Percentiles rank a stretch among this genome's conserved stretches.
Evolutionary conservation across 2,113 vertebrate species (phyloP).

Genomic region (Phaethon lepturus): DNA sequence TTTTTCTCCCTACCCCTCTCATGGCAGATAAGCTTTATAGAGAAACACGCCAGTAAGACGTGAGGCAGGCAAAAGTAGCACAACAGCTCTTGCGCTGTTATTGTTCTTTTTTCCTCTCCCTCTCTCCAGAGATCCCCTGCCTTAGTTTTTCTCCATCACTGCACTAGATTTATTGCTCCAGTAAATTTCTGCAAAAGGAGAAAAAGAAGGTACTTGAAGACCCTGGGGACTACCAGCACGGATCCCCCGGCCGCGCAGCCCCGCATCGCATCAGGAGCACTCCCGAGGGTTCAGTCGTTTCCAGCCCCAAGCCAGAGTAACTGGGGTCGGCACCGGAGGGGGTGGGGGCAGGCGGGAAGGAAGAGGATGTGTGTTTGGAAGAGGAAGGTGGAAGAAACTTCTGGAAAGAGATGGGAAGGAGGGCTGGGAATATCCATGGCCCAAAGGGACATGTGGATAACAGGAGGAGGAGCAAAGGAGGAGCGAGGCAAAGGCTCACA

Average conservation of each 20-base stretch:
- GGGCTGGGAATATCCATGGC: neutral
- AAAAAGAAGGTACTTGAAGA: neutral
- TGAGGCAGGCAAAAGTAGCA: slow-evolving; percentile 15
- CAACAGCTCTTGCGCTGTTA: neutral
- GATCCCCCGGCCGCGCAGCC: slow-evolving; percentile 52
- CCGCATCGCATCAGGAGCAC: slow-evolving; percentile 60
- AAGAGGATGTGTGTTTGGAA: neutral
- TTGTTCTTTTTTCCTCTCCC: slow-evolving; percentile 2
- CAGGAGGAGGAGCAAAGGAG: neutral
- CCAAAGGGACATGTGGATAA: neutral
- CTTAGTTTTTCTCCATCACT: slow-evolving; percentile 74
- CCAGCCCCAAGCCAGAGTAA: slow-evolving; percentile 39
- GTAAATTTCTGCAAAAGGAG: slow-evolving; percentile 66
- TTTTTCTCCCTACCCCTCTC: neutral
- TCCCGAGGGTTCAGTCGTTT: slow-evolving; percentile 56
- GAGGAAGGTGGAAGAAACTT: neutral
- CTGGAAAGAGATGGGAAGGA: neutral
- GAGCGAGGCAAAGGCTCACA: neutral
- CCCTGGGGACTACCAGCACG: slow-evolving; percentile 18
- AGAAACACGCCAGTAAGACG: slow-evolving; percentile 1
- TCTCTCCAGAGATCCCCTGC: slow-evolving; percentile 60
- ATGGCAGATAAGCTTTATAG: neutral
- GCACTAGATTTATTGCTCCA: slow-evolving; percentile 74
- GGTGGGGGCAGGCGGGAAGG: neutral
- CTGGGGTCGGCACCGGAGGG: neutral